Evolutionary conservation across 2,113 vertebrate genomes (phyloP).

Genomic region (Eubucco bourcierii): DNA sequence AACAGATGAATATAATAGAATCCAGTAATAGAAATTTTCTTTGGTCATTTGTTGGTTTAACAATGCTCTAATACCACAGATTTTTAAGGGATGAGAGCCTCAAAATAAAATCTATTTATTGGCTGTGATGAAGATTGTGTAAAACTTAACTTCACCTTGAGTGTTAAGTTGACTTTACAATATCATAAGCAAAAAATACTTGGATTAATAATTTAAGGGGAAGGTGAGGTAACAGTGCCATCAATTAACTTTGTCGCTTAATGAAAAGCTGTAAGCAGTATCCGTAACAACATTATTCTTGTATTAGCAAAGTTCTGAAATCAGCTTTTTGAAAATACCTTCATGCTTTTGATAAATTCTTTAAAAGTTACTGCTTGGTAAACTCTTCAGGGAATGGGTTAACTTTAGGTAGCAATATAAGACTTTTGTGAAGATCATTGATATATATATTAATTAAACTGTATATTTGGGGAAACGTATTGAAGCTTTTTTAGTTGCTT

Average conservation of each 20-base stretch:
- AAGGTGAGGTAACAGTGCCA: background rate
- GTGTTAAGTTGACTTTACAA: background rate
- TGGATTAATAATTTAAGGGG: background rate
- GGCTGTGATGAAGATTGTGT: background rate
- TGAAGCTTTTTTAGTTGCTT: background rate
- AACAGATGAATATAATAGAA: background rate
- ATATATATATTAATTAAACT: background rate
- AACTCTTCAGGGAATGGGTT: background rate
- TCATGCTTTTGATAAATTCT: background rate
- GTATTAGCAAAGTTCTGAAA: background rate
- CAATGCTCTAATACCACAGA: background rate
- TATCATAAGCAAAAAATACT: background rate
- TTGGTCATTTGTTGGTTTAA: background rate
- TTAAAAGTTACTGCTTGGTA: background rate
- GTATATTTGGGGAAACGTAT: background rate
- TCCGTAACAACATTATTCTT: background rate
- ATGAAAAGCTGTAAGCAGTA: background rate
- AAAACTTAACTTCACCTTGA: background rate
- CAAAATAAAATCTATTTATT: background rate
- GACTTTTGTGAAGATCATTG: background rate
- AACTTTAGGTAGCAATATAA: background rate
- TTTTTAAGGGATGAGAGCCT: background rate
- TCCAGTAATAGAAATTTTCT: background rate
- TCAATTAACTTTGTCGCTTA: background rate
- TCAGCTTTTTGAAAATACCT: background rate